Evolutionary conservation across 2,797 vertebrate genomes (phyloP), one percentile per base, ranked within the genome.

Genomic region (Acrossocheilus fasciatus): DNA sequence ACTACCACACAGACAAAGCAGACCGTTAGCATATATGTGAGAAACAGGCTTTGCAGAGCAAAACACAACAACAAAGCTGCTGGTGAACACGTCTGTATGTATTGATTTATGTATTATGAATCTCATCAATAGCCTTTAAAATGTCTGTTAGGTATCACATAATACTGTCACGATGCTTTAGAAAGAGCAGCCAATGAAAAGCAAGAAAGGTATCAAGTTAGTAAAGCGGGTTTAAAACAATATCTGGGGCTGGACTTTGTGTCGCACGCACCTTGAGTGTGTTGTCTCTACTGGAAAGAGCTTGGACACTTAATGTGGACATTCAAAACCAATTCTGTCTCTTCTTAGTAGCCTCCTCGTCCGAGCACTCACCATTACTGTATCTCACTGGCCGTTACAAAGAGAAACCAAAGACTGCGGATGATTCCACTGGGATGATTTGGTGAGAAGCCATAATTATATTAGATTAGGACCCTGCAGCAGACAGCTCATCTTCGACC

Each of bases 391-490:
- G 75, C 75, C 30, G 66, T 70, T 62, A 54, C 83, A 54, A 26
- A 62, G 76, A 72, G 83, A 85, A 85, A 79, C 83, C 64, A 57
- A 85, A 85, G 75, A 70, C 66, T 85, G 66, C 4, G 8, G 50
- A 85, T 70, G 47, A 79, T 34, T 86, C 76, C 77, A 62, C 84
- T 80, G 78, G 84, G 80, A 81, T 52, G 52, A 82, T 54, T 74
- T 83, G 66, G 66, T 72, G 76, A 81, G 72, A 88, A 88, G 82
- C 81, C 84, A 86, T 85, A 86, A 81, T 84, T 59, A 83, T 52
- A 74, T 89, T 86, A 83, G 74, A 81, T 50, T 89, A 77, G 45
- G 80, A 84, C 74, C 78, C 54, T 47, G 76, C 76, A 87, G 83
- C 81, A 86, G 84, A 89, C 78, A 74, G 74, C 54, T 77, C 83